A percentile compares a stretch with the other conserved stretches of the same genome.
phyloP scores from a whole-genome alignment of 2,113 vertebrate genomes.

The Neopipo cinnamomea region DNA sequence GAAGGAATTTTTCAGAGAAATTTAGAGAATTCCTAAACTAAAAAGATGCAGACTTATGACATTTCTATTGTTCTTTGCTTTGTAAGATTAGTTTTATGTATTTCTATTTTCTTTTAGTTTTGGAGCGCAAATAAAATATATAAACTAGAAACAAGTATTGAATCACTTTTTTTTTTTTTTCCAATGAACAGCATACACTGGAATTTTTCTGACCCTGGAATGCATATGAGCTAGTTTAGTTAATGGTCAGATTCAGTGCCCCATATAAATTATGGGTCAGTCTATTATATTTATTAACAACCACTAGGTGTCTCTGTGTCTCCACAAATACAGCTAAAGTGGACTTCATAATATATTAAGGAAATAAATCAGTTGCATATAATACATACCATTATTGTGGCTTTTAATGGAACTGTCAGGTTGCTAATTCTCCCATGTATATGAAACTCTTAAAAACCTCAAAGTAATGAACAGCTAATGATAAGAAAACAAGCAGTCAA shows the following conservation, averaged over 20 bases:
- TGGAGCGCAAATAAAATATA: not conserved
- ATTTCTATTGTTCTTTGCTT: not conserved
- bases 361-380: not conserved
- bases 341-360: not conserved
- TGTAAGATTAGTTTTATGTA: not conserved
- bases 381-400: not conserved
- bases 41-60: not conserved
- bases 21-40: not conserved
- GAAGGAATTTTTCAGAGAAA: not conserved
- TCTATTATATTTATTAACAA: not conserved
- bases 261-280: not conserved
- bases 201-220: not conserved
- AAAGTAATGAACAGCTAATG: not conserved
- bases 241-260: not conserved
- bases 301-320: slow-evolving; percentile 46
- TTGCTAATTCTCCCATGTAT: not conserved
- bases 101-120: not conserved
- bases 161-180: not conserved
- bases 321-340: not conserved
- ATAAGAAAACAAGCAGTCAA: not conserved
- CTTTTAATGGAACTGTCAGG: not conserved
- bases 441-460: not conserved
- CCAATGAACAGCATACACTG: not conserved
- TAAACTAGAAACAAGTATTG: not conserved
- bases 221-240: not conserved